Evolutionary conservation across 1,140 invertebrate species (phyloP), one percentile per base, ranked within the genome.

Genomic region (Drosophila aff.): DNA sequence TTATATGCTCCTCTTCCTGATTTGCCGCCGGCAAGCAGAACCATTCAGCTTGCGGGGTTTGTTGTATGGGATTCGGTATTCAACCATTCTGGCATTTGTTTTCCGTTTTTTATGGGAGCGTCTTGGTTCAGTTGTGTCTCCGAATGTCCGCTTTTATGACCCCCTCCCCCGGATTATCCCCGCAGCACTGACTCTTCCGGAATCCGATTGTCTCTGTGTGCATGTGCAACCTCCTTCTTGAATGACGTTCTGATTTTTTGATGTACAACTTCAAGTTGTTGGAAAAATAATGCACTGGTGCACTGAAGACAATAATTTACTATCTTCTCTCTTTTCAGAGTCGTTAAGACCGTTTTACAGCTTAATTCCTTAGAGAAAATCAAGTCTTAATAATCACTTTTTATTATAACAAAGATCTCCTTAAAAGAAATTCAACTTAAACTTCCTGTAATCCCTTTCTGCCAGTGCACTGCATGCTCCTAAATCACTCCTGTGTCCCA

Each of bases 141-240:
- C 41, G 46, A 78, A 63, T 63, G 76, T 72, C 59, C 52, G 44
- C 53, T 79, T 79, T 79, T 79, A 79, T 52, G 76, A 79, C 75
- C 47, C 36, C 36, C 13, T 41, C 28, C 31, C 16, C 31, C 21
- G 23, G 40, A 44, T 58, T 68, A 84, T 75, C 64, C 61, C 23
- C 53, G 55, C 50, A 52, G 40, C 52, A 36, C 36, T 28, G 74
- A 66, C 50, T 36, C 10, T 21, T 18, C 74, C 41, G 26, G 50
- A 26, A 26, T 52, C 11, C 52, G 43, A 78, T 74, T 65, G 66
- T 66, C 43, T 47, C 40, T 53, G 18, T 4, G 53, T 40, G 68
- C 68, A 61, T 66, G 60, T 82, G 63, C 64, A 76, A 23, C 40
- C 18, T 36, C 36, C n/a, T 28, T 26, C 26, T 13, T 44, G 33